Percentiles rank a stretch among this genome's conserved stretches.
Evolutionary conservation across 2,888 invertebrate species (phyloP).

Genomic region (Vannuccia rotundouncinata): DNA sequence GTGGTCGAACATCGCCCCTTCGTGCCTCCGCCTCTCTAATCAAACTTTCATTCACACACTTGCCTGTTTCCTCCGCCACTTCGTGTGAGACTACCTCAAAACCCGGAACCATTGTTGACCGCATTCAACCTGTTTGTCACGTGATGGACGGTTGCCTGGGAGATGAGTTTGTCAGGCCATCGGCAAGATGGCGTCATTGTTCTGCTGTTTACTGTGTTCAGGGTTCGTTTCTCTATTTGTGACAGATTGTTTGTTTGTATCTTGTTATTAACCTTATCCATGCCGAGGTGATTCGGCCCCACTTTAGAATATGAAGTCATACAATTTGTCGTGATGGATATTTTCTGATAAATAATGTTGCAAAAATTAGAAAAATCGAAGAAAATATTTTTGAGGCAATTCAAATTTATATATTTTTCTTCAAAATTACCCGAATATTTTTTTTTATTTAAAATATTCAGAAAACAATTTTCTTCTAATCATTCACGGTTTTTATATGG

Average conservation of each 20-base stretch:
- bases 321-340: too few relatives aligned
- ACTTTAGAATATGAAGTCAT: too few relatives aligned
- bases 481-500: background rate
- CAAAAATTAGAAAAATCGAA: too few relatives aligned
- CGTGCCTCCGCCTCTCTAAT: background rate
- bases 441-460: background rate
- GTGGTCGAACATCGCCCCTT: conserved; percentile 37
- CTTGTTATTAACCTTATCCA: too few relatives aligned
- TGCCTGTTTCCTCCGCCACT: background rate
- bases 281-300: too few relatives aligned
- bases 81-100: too few relatives aligned
- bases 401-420: background rate
- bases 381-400: too few relatives aligned
- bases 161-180: background rate
- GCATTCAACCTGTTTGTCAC: background rate
- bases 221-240: conserved; percentile 20
- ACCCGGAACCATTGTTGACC: too few relatives aligned
- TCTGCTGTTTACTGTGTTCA: conserved; percentile 4
- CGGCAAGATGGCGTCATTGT: conserved; percentile 22
- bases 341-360: too few relatives aligned
- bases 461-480: background rate
- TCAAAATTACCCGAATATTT: background rate
- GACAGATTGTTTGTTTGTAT: too few relatives aligned
- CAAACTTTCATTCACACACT: background rate
- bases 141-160: background rate